Conservation (phyloP, 2,888 invertebrate genomes). For the Hydroisotoma schaefferi region DNA sequence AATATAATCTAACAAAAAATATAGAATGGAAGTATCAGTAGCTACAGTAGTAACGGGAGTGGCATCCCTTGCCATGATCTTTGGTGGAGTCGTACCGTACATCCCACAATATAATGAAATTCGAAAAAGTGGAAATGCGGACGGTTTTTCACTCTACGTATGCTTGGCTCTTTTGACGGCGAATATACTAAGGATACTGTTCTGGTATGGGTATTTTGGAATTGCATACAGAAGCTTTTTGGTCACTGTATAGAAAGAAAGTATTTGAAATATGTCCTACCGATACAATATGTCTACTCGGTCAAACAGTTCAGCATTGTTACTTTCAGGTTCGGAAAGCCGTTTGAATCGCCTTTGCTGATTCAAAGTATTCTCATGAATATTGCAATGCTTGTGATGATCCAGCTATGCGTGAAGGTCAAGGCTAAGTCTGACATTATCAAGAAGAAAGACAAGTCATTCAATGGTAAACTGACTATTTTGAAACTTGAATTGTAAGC, state of each 20-base stretch:
- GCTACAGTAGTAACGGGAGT: conserved; percentile 58
- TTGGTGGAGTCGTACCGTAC: conserved; percentile 93
- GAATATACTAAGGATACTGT: conserved; percentile 92
- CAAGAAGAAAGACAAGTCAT: conserved; percentile 68
- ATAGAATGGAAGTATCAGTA: background rate
- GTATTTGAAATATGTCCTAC: background rate
- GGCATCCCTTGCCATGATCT: conserved; percentile 84
- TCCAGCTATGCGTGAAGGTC: conserved; percentile 85
- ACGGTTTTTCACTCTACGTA: conserved; percentile 95
- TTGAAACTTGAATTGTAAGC: too few species aligned
- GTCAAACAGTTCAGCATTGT: background rate
- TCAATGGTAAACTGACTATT: conserved; percentile 86
- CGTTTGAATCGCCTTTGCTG: conserved; percentile 90
- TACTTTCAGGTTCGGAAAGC: conserved; percentile 87
- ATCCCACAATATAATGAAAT: conserved; percentile 92
- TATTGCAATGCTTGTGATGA: conserved; percentile 90
- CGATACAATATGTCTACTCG: too few species aligned
- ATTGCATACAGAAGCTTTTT: background rate
- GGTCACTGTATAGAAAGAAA: background rate
- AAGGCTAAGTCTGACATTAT: conserved; percentile 75
- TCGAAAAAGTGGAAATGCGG: conserved; percentile 81
- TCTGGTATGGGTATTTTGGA: conserved; percentile 75
- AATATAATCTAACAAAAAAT: background rate
- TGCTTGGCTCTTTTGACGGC: conserved; percentile 92
- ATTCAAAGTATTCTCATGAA: conserved; percentile 98